A percentile compares a stretch with the other conserved stretches of the same genome.
phyloP scores from a whole-genome alignment of 2,113 vertebrate genomes.

The Willisornis vidua region DNA sequence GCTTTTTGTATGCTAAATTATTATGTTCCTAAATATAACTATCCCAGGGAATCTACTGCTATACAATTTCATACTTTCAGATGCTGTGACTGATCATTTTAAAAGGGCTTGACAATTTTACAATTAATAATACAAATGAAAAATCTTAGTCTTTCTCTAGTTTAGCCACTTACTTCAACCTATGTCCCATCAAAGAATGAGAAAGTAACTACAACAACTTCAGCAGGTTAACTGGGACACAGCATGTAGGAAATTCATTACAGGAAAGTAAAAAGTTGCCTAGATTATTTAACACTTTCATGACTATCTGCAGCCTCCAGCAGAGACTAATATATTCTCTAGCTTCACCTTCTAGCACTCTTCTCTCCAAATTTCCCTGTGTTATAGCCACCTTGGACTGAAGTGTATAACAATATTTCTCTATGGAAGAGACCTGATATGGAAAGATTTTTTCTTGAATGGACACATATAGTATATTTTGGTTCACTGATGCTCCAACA shows the following conservation, averaged over 20 bases:
- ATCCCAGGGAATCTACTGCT: not conserved
- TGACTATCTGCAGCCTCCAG: not conserved
- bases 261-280: not conserved
- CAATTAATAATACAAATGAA: not conserved
- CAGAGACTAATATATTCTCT: not conserved
- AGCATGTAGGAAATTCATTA: not conserved
- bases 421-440: not conserved
- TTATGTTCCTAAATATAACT: not conserved
- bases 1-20: not conserved
- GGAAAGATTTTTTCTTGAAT: not conserved
- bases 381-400: not conserved
- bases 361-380: not conserved
- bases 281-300: not conserved
- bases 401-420: not conserved
- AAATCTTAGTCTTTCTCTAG: not conserved
- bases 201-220: not conserved
- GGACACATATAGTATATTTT: not conserved
- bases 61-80: not conserved
- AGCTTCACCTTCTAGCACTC: not conserved
- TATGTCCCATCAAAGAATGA: not conserved
- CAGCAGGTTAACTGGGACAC: not conserved
- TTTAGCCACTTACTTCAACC: not conserved
- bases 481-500: not conserved
- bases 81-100: not conserved
- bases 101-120: not conserved